phyloP scores from a whole-genome alignment of 2,113 vertebrate genomes.

The Raphicerus campestris region DNA sequence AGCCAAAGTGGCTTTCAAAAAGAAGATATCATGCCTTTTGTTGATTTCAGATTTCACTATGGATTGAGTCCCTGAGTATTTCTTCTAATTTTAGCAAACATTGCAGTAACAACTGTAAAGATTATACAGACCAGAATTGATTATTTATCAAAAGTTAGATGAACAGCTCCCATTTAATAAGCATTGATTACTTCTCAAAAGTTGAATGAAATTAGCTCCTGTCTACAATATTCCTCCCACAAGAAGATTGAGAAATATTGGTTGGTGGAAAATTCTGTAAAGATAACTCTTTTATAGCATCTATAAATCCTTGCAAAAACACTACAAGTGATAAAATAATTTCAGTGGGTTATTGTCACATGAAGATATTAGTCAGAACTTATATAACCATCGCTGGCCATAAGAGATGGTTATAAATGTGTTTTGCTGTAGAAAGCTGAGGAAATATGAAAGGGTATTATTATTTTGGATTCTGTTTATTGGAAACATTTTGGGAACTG shows the following conservation, averaged over 20 bases:
- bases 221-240: not conserved
- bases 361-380: constrained; percentile 17
- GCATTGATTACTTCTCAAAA: not conserved
- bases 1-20: not conserved
- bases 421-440: constrained; percentile 15
- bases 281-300: not conserved
- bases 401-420: constrained; percentile 24
- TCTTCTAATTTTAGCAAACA: not conserved
- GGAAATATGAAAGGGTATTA: constrained; percentile 15
- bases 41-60: not conserved
- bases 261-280: constrained; percentile 3
- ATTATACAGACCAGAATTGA: not conserved
- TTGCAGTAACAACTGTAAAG: not conserved
- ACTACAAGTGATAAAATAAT: constrained; percentile 6
- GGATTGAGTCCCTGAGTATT: not conserved
- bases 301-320: constrained; percentile 32
- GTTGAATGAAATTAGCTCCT: not conserved
- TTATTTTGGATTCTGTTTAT: constrained; percentile 43
- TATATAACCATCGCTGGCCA: not conserved
- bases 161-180: not conserved
- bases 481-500: constrained; percentile 10
- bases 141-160: not conserved
- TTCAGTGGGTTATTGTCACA: not conserved
- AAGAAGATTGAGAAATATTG: not conserved
- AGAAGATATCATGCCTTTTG: not conserved